Percentiles rank a stretch among this genome's conserved stretches.
Evolutionary conservation across 2,797 vertebrate genomes (phyloP).

Genomic region (Crypturellus tataupa): DNA sequence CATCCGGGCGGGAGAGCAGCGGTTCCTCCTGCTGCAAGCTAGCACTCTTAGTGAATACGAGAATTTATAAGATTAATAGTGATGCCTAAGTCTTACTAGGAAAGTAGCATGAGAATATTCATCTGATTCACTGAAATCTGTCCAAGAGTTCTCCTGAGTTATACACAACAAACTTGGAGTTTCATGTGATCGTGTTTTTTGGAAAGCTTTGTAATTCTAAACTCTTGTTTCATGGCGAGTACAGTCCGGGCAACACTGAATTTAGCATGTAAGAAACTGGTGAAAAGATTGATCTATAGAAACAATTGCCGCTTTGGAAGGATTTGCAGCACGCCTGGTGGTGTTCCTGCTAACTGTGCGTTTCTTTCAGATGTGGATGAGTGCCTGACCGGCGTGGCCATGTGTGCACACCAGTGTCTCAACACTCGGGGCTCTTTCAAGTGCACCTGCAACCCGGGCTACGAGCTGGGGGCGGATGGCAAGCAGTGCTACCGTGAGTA

Average conservation of each 20-base stretch:
- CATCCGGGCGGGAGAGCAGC: fast-evolving
- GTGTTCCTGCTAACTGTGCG: fast-evolving
- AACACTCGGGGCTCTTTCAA: conserved; percentile 91
- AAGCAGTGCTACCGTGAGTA: conserved; percentile 94
- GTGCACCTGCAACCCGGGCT: conserved; percentile 89
- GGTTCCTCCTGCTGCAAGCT: fast-evolving
- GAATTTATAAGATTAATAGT: fast-evolving
- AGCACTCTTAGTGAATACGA: fast-evolving
- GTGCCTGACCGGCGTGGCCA: conserved; percentile 81
- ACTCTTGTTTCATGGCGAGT: not conserved
- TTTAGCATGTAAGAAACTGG: not conserved
- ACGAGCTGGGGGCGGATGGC: conserved; percentile 91
- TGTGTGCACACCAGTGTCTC: conserved; percentile 90
- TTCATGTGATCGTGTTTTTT: fast-evolving
- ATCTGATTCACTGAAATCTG: fast-evolving
- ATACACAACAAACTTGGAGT: fast-evolving
- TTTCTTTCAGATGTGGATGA: conserved; percentile 89
- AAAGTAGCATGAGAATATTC: not conserved
- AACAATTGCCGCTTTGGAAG: fast-evolving
- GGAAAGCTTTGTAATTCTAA: not conserved
- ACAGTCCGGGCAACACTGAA: not conserved
- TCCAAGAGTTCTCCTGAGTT: fast-evolving
- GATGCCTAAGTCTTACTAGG: fast-evolving
- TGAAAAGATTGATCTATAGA: fast-evolving
- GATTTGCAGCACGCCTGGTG: not conserved